Conservation (phyloP, 1,140 invertebrate genomes). For the Gryon sp. region DNA sequence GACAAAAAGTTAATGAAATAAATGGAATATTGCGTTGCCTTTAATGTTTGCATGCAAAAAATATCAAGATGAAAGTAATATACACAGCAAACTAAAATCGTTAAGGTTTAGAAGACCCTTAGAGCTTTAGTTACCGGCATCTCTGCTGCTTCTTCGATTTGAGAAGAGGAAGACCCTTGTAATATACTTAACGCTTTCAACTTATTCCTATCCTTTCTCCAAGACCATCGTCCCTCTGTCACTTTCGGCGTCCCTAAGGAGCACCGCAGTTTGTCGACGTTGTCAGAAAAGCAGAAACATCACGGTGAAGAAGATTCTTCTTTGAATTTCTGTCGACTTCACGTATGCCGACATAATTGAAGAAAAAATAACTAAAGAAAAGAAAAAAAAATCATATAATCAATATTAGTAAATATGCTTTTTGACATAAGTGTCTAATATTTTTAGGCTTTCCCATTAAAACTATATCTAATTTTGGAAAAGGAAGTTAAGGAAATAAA, state of each 20-base stretch:
- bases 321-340: conserved; percentile 41
- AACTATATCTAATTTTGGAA: no score
- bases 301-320: conserved; percentile 38
- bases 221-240: conserved; percentile 59
- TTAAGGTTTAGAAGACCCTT: conserved; percentile 64
- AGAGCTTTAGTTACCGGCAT: conserved; percentile 53
- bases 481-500: conserved; percentile 43
- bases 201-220: conserved; percentile 54
- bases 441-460: background rate
- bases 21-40: no score
- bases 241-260: conserved; percentile 50
- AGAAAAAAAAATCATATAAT: no score
- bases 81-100: conserved; percentile 49
- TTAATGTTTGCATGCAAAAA: conserved; percentile 29
- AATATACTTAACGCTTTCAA: conserved; percentile 64
- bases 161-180: conserved; percentile 57
- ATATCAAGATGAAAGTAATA: conserved; percentile 44
- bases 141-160: conserved; percentile 47
- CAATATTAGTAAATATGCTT: no score
- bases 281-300: conserved; percentile 44
- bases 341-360: no score
- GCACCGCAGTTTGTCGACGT: conserved; percentile 49
- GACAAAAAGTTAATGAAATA: no score
- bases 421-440: no score
- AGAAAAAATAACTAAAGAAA: background rate